These are phyloP conservation scores for Acomys russatus DNA, from an alignment of 2,797 vertebrate species.

Conservation along the genomic window DNA sequence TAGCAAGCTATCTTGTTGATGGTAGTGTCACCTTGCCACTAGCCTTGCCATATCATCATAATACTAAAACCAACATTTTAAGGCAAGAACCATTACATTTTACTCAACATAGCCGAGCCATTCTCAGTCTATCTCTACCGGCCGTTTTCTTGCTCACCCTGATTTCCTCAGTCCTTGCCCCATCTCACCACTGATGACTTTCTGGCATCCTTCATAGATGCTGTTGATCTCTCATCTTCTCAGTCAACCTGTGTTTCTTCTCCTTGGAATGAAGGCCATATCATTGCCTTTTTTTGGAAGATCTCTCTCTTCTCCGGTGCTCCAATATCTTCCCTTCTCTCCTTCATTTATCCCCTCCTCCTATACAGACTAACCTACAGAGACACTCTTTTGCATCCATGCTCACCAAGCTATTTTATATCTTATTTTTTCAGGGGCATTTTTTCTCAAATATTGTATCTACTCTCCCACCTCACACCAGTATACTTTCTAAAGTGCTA, in stretches of 20 bases:
- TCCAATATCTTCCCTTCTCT: not conserved
- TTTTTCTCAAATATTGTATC: not conserved
- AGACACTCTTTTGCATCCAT: not conserved
- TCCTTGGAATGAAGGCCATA: not conserved
- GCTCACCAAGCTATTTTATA: not conserved
- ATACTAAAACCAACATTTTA: not conserved
- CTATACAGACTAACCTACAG: not conserved
- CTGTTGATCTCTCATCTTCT: not conserved
- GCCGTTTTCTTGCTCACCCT: not conserved
- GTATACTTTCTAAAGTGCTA: not conserved
- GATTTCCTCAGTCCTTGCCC: not conserved
- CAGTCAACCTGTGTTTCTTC: fast-evolving
- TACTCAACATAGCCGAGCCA: not conserved
- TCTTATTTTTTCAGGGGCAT: not conserved
- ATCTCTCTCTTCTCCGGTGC: not conserved
- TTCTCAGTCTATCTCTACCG: not conserved
- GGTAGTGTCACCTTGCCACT: not conserved
- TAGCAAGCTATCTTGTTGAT: not conserved
- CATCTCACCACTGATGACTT: not conserved
- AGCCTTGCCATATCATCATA: not conserved
- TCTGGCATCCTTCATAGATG: not conserved
- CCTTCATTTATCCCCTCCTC: not conserved
- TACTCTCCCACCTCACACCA: not conserved
- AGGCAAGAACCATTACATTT: not conserved
- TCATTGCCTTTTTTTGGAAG: not conserved